Conservation (phyloP, 1,140 invertebrate species). For the Drosophila kanapiae region DNA sequence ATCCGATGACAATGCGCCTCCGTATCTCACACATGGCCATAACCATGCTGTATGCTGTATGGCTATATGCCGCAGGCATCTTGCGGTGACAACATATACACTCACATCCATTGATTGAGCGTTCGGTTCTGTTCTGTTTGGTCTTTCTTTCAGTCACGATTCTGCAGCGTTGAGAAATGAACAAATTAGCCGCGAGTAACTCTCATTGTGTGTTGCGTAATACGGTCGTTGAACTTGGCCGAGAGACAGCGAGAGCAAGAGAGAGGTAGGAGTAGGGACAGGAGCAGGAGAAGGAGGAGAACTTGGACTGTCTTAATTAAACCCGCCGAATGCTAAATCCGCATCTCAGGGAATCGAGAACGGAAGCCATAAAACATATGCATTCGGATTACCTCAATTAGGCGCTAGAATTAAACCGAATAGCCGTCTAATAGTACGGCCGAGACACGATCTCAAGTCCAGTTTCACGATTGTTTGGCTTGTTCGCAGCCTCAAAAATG, state of each 20-base stretch:
- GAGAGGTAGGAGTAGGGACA: background rate
- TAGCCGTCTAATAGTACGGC: background rate
- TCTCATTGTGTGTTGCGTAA: constrained; percentile 76
- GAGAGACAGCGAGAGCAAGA: background rate
- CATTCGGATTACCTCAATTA: constrained; percentile 67
- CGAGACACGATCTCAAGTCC: constrained; percentile 26
- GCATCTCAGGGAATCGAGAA: constrained; percentile 47
- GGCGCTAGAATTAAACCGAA: constrained; percentile 40
- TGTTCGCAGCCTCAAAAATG: constrained; percentile 43
- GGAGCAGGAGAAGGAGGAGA: constrained; percentile 1
- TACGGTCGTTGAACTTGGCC: constrained; percentile 77
- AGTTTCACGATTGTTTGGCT: constrained; percentile 47
- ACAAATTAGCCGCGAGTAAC: constrained; percentile 68
- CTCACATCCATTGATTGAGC: constrained; percentile 52
- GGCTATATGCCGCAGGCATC: constrained; percentile 37
- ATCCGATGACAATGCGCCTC: constrained; percentile 47
- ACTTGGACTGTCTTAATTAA: constrained; percentile 43
- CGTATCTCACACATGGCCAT: constrained; percentile 21
- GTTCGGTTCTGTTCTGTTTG: constrained; percentile 26
- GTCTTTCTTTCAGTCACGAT: constrained; percentile 64
- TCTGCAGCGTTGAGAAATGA: constrained; percentile 71
- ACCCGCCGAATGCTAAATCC: constrained; percentile 43
- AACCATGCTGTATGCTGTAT: background rate
- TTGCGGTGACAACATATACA: constrained; percentile 47
- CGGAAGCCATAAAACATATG: constrained; percentile 75